Evolutionary conservation across 2,113 vertebrate species (phyloP), one percentile per base, ranked within the genome.

Genomic region (Chaetodon auriga): DNA sequence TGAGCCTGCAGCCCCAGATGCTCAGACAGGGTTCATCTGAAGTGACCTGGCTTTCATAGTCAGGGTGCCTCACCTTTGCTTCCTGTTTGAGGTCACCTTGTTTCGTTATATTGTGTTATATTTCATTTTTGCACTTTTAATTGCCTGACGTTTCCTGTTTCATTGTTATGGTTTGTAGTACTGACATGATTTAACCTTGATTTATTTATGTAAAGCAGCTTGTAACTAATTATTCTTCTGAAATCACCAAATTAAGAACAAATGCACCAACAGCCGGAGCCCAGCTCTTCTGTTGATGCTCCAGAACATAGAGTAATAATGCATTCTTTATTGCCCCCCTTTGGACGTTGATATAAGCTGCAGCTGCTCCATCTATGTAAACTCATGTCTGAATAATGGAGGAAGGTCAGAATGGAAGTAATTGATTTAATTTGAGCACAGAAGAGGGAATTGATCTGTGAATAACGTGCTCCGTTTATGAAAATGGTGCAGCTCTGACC

Each of bases 401-500:
- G 55, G 68, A 75, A 68, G 64, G 65, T 81, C 51, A 85, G 58
- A 85, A 87, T 84, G 51, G 69, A 87, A 54, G 70, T 60, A 83
- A 90, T 81, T 87, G 72, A 88, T 89, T 92, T 90, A 78, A 90
- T 91, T 89, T 82, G 74, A 73, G 70, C 70, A 41, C 49, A 80
- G 41, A 74, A 48, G 57, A 65, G 61, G 68, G 75, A 85, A 78
- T 65, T 87, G 87, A 91, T 87, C 79, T 90, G 83, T 92, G 63
- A 90, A 75, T 87, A 93, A 91, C 49, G 18, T 81, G 55, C 75
- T 75, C 48, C n/a, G 54, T 86, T 93, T 89, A 66, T 75, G 74
- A 83, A 83, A 85, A 80, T 8, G 54, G 19, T 55, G 51, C 63
- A 54, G 55, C 75, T 55, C 43, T 82, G 81, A 86, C 79, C 89